Evolutionary conservation across 2,113 vertebrate genomes (phyloP), one percentile per base, ranked within the genome.

Genomic region (Ifrita kowaldi): DNA sequence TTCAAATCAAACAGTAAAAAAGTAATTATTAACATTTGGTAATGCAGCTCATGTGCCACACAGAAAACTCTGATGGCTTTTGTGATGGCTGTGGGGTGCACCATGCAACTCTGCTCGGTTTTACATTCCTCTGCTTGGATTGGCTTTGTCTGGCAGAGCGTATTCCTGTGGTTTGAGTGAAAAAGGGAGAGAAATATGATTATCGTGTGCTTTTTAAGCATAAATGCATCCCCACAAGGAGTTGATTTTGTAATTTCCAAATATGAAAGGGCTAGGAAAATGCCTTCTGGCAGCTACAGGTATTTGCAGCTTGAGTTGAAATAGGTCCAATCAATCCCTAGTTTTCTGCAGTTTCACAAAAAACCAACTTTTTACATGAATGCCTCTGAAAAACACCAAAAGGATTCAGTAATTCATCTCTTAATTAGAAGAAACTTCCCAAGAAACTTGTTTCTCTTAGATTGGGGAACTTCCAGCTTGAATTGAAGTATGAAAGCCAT

Each of bases 31-130:
- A 52, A 11, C 3, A 27, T 39, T 27, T 33, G 10, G 1, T 37
- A 47, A 17, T 17, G 69, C 4, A 0, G 2, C 20, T 63, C 6
- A 5, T 4, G 12, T 26, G 47, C 16, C 24, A 14, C 5, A 3
- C 28, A 30, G 30, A 8, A 55, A 30, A n/a, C 16, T 17, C 35
- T 22, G 18, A 49, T 49, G 39, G 6, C 5, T 92, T 89, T 81
- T 39, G 30, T 37, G 69, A n/a, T 47, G 11, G 16, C 13, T 50
- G 24, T n/a, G 28, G 19, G 23, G 49, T 4, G 13, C 33, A 28
- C 23, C 8, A 3, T 3, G 18, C 15, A 18, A 17, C 14, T 82
- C 49, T 52, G 26, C 26, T 41, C 39, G 5, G 21, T 42, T 89
- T 59, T 63, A 19, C 20, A 1, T 22, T 39, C 18, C 16, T 64